These are phyloP conservation scores for Ctenodactylus gundi DNA, from an alignment of 2,113 vertebrate species.

Conservation along the genomic window DNA sequence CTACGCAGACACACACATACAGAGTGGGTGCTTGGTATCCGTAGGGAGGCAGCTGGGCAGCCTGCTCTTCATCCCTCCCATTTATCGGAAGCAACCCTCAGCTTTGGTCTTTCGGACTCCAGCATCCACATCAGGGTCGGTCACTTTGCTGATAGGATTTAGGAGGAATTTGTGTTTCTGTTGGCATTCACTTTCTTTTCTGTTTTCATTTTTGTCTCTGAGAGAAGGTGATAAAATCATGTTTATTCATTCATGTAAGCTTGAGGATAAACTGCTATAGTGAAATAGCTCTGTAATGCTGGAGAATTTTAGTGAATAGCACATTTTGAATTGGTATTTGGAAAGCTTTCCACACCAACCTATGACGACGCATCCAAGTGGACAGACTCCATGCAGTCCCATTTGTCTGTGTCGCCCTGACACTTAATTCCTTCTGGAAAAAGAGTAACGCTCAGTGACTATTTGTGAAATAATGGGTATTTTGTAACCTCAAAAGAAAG, in stretches of 20 bases:
- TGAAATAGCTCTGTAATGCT: neutral
- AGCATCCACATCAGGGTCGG: neutral
- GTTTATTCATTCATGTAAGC: constrained; percentile 11
- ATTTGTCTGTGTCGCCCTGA: neutral
- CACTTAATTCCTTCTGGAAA: neutral
- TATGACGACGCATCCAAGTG: neutral
- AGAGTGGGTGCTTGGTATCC: neutral
- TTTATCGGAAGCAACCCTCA: neutral
- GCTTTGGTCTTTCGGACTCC: neutral
- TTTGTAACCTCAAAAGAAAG: constrained; percentile 39
- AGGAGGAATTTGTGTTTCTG: neutral
- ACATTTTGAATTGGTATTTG: constrained; percentile 12
- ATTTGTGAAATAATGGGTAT: neutral
- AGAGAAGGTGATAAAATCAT: neutral
- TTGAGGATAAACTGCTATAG: neutral
- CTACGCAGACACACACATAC: neutral
- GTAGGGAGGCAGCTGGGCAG: rapidly evolving
- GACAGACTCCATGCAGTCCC: neutral
- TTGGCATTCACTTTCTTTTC: neutral
- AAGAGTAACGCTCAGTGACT: neutral
- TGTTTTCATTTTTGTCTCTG: neutral
- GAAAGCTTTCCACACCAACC: neutral
- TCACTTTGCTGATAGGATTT: neutral
- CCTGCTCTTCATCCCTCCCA: no score
- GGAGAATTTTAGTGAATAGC: neutral